Evolutionary conservation across 2,797 vertebrate species (phyloP).

Genomic region (Helostoma temminkii): DNA sequence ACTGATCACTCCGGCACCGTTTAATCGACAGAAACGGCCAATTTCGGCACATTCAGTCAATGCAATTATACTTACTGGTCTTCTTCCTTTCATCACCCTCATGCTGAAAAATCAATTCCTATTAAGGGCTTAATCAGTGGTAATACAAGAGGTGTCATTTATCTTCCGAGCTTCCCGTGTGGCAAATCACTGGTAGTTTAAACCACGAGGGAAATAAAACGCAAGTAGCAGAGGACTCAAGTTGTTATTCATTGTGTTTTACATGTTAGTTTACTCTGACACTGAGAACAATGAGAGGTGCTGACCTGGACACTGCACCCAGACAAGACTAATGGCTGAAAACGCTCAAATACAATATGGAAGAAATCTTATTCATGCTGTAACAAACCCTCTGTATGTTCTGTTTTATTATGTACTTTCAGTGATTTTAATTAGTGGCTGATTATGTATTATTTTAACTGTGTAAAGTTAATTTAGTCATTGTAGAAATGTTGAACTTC

Average conservation of each 20-base stretch:
- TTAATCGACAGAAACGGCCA: conserved; percentile 12
- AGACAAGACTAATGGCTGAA: conserved; percentile 22
- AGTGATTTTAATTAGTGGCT: too few species aligned
- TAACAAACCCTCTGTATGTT: too few species aligned
- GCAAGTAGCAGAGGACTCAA: not conserved
- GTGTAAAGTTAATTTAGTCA: too few species aligned
- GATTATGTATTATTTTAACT: too few species aligned
- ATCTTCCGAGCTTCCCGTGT: conserved; percentile 31
- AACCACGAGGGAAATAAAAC: conserved; percentile 4
- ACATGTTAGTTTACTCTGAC: not conserved
- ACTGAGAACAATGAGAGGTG: not conserved
- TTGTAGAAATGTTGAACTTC: too few species aligned
- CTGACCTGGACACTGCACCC: conserved; percentile 8
- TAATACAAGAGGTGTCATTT: conserved; percentile 36
- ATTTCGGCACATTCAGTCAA: conserved; percentile 7
- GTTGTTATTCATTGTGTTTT: conserved; percentile 26
- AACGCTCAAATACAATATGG: too few species aligned
- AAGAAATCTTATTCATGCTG: too few species aligned
- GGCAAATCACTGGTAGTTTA: conserved; percentile 15
- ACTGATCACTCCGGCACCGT: not conserved
- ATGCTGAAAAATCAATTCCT: conserved; percentile 37
- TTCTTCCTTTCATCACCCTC: conserved; percentile 24
- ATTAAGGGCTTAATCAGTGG: conserved; percentile 43
- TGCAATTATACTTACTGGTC: conserved; percentile 12
- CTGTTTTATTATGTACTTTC: too few species aligned